Base-by-base conservation (phyloP, 2,797 vertebrate genomes). In the Pseudochromis fuscus region DNA sequence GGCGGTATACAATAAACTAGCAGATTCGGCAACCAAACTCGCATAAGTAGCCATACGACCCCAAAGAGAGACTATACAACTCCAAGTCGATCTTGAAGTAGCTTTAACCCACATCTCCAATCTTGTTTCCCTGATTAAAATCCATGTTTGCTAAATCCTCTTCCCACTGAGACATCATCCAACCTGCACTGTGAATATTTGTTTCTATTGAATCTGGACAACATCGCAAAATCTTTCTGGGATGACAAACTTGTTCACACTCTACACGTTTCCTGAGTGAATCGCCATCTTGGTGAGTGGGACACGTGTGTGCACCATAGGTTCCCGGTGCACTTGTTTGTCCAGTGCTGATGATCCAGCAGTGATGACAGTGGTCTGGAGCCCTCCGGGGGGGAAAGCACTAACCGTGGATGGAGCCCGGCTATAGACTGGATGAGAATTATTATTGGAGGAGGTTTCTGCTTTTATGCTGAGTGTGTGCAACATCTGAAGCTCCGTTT, bases 401-500 rank as follows among this genome's bases (percentile, higher is more conserved):
- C 60, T 24, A 33, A 16, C 58, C 0, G 16, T 51, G 53, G 30
- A 38, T 23, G 51, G 55, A 40, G 27, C 60, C 27, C 4, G 45
- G 31, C 58, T 59, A n/a, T n/a, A 3, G n/a, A 68, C 63, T 30
- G 50, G 60, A 77, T 72, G 67, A 53, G 42, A 35, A 49, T 75
- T 58, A 65, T 84, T 82, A 83, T 75, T 31, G 52, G 57, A 38
- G 52, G 57, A 38, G 38, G 59, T 71, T 42, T 76, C 76, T 58
- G 1, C 23, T 69, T 79, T 82, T 69, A 64, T 77, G 85, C 84
- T 66, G 58, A 83, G 73, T 66, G 68, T 69, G 72, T 69, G 46
- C 51, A 74, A 62, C 73, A 70, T 83, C 74, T 80, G 67, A 88
- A 62, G 61, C 48, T 53, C 42, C 7, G 37, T 67, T 86, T 88